Conservation (phyloP, 2,113 vertebrate genomes). For the Otocyon megalotis region DNA sequence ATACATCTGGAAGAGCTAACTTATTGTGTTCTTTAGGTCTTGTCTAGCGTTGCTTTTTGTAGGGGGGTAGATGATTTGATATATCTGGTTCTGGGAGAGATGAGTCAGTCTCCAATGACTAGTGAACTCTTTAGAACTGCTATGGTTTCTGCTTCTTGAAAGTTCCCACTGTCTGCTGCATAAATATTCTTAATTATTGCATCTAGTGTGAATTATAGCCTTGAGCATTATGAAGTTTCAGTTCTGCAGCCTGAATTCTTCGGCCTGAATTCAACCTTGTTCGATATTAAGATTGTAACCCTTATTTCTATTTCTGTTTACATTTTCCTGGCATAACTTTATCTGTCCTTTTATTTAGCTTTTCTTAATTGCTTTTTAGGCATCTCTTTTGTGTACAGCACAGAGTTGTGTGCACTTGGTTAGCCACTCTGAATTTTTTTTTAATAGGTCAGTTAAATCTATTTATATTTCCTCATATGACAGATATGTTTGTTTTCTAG, state of each 20-base stretch:
- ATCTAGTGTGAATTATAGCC: neutral
- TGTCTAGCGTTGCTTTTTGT: neutral
- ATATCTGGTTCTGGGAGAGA: neutral
- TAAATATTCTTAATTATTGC: constrained; percentile 1
- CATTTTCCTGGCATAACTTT: neutral
- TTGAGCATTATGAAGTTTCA: neutral
- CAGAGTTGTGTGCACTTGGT: neutral
- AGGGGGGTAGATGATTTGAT: no score
- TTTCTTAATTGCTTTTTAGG: neutral
- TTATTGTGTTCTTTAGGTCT: neutral
- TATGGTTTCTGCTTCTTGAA: neutral
- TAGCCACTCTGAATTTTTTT: neutral
- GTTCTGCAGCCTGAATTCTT: neutral
- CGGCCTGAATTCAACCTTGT: neutral
- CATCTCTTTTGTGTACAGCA: neutral
- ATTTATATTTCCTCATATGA: neutral
- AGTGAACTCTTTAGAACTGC: neutral
- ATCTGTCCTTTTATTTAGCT: neutral
- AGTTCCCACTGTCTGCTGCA: neutral
- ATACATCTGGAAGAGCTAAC: neutral
- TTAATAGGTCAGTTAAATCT: neutral
- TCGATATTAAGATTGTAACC: neutral
- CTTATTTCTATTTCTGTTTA: constrained; percentile 7
- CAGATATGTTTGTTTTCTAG: neutral
- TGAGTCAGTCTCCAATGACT: neutral